Evolutionary conservation across 2,113 vertebrate species (phyloP), one percentile per base, ranked within the genome.

Genomic region (Bothrops jararaca): DNA sequence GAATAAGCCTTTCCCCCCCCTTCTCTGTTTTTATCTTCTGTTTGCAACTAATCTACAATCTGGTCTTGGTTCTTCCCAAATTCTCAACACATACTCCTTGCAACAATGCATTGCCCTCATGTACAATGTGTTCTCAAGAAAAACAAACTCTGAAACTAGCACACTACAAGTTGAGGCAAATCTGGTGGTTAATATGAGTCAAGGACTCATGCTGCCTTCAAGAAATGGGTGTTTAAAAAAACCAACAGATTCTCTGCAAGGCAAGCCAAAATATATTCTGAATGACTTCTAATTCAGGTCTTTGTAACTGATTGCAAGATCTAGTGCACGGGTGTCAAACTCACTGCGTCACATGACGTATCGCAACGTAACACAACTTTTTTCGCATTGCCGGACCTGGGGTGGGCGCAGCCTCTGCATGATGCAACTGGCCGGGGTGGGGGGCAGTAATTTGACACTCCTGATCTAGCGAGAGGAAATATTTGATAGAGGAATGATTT

Each of bases 71-170:
- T 91, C 91, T 91, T 91, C 93, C 92, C 95, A 93, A 94, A 95
- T 91, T 94, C 90, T 86, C 88, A 93, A 92, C 94, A 95, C 54
- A 94, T 96, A 96, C 95, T 94, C 95, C 94, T 94, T 96, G 92
- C 85, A 91, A 26, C 86, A 92, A 89, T 64, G 0, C 95, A 94
- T 95, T 60, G 92, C 85, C 95, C 93, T 94, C 69, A 94, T 94
- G 92, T 94, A 87, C 90, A 90, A 50, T 89, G 50, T 69, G 39
- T 94, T 96, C 95, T 91, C 90, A 95, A 52, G 45, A 94, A 86
- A 90, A 95, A 93, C 94, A 92, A 93, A 80, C 93, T 95, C 88
- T 87, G 95, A 91, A 96, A 95, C 94, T 0, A 0, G 91, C 94
- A 91, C 34, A 56, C 87, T 88, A n/a, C 93, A 1, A 94, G 95